phyloP scores from a whole-genome alignment of 2,888 invertebrate genomes.

The Drosophila pegasa region DNA sequence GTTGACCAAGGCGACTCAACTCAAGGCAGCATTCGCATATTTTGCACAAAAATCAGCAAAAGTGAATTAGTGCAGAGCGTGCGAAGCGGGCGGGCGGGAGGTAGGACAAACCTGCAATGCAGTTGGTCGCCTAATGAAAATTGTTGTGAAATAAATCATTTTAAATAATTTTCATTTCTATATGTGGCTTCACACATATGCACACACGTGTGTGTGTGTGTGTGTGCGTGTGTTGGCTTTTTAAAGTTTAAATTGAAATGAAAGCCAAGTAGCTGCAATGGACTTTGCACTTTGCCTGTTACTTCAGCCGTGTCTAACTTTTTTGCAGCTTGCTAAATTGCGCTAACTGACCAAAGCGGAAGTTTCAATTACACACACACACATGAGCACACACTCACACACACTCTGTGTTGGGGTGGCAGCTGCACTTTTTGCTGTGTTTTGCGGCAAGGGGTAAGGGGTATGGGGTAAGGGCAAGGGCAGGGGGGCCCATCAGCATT shows the following conservation, averaged over 20 bases:
- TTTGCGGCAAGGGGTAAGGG: neutral
- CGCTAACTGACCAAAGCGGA: conserved; percentile 81
- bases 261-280: conserved; percentile 77
- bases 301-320: conserved; percentile 77
- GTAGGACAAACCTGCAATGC: conserved; percentile 62
- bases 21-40: conserved; percentile 70
- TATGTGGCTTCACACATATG: conserved; percentile 55
- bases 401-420: conserved; percentile 25
- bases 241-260: conserved; percentile 78
- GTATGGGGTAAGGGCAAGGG: neutral
- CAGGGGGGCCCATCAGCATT: conserved; percentile 54
- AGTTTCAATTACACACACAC: conserved; percentile 72
- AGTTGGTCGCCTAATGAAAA: conserved; percentile 74
- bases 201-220: neutral
- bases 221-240: conserved; percentile 34
- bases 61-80: conserved; percentile 71
- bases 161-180: conserved; percentile 75
- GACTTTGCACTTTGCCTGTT: conserved; percentile 78
- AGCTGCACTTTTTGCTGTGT: conserved; percentile 18
- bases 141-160: conserved; percentile 79
- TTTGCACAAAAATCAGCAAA: conserved; percentile 71
- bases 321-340: conserved; percentile 80
- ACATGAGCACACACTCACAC: conserved; percentile 31
- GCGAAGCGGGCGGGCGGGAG: neutral
- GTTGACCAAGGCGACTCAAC: conserved; percentile 24